Conservation (phyloP, 2,797 vertebrate genomes). For the Brachyrhaphis roseni region DNA sequence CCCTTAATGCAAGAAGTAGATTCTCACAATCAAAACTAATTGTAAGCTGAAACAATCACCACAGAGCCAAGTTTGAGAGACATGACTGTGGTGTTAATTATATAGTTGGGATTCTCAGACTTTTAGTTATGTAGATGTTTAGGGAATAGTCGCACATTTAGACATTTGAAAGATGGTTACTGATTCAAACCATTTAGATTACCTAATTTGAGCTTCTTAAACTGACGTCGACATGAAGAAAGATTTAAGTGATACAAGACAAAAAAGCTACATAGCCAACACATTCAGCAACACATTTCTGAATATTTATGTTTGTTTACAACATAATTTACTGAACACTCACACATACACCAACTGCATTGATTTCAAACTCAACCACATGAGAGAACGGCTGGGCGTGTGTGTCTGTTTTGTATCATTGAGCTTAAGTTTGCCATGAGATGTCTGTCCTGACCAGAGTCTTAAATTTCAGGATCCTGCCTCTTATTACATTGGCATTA, state of each 20-base stretch:
- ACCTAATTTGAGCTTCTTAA: constrained; percentile 14
- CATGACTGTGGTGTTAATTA: constrained; percentile 59
- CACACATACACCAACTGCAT: background rate
- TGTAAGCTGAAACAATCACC: background rate
- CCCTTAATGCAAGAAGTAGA: background rate
- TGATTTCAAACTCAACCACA: constrained; percentile 47
- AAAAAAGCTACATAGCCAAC: background rate
- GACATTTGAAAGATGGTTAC: background rate
- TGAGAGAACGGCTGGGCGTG: constrained; percentile 54
- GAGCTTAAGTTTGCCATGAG: constrained; percentile 57
- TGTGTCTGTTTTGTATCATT: constrained; percentile 62
- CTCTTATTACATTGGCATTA: constrained; percentile 71
- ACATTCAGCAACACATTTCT: background rate
- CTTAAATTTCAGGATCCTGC: constrained; percentile 65
- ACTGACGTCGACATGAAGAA: background rate
- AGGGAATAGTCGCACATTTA: constrained; percentile 10
- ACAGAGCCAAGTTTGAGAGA: constrained; percentile 15
- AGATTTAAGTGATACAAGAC: background rate
- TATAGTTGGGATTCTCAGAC: constrained; percentile 47
- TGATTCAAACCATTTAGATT: constrained; percentile 14
- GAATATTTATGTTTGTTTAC: background rate
- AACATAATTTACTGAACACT: constrained; percentile 19
- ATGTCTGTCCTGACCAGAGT: constrained; percentile 49
- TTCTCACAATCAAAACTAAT: background rate
- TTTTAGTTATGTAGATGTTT: constrained; percentile 48